phyloP scores from a whole-genome alignment of 2,888 invertebrate species.

The Norana najaformis region DNA sequence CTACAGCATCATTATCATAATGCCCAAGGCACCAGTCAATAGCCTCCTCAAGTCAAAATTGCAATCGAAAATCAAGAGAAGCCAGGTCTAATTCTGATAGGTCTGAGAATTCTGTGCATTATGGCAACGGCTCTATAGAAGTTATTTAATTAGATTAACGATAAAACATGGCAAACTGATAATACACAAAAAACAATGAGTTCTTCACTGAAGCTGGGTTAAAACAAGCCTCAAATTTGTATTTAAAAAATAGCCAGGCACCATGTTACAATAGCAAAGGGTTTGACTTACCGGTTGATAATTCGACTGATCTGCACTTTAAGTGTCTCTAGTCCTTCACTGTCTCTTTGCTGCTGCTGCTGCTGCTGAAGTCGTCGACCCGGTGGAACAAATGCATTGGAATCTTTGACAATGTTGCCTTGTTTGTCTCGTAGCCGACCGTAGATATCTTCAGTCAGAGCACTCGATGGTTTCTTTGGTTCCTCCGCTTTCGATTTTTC shows the following conservation, averaged over 20 bases:
- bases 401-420: constrained; percentile 70
- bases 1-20: too few species aligned
- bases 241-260: background rate
- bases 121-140: background rate
- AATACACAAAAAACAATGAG: too few species aligned
- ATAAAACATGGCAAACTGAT: background rate
- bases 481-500: constrained; percentile 26
- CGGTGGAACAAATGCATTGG: constrained; percentile 79
- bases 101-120: background rate
- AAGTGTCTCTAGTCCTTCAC: constrained; percentile 65
- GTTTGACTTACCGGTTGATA: constrained; percentile 70
- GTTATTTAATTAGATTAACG: background rate
- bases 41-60: too few species aligned
- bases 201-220: background rate
- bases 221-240: background rate
- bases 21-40: too few species aligned
- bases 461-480: background rate
- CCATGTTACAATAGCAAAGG: background rate
- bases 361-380: constrained; percentile 70
- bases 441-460: constrained; percentile 81
- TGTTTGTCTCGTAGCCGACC: constrained; percentile 80
- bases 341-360: background rate
- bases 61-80: too few species aligned
- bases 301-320: constrained; percentile 83
- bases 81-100: too few species aligned